A percentile compares a stretch with the other conserved stretches of the same genome.
Conservation (phyloP, 2,797 vertebrate genomes). For the Coccyzus lansbergi region DNA sequence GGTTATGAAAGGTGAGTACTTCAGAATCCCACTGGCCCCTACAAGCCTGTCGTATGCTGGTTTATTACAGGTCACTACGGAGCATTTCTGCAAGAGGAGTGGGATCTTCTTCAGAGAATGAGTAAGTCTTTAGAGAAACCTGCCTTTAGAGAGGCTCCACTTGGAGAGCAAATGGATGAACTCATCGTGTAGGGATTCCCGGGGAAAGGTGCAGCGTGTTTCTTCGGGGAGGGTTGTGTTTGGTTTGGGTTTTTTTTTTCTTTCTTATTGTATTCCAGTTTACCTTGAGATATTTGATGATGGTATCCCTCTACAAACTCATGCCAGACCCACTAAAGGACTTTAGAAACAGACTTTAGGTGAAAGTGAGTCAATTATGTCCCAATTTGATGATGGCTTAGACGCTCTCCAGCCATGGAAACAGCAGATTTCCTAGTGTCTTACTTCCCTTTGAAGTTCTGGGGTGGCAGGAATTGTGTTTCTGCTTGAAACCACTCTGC, state of each 20-base stretch:
- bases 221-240: neutral
- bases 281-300: neutral
- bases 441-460: neutral
- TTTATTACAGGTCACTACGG: constrained; percentile 89
- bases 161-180: neutral
- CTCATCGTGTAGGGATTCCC: neutral
- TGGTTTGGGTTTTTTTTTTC: neutral
- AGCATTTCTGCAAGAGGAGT: constrained; percentile 95
- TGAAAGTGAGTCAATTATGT: neutral
- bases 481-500: neutral
- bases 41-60: neutral
- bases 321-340: neutral
- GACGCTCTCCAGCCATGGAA: neutral
- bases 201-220: neutral
- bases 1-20: neutral
- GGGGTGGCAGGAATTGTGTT: neutral
- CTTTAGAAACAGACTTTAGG: neutral
- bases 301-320: neutral
- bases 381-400: neutral
- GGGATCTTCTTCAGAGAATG: constrained; percentile 94
- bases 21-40: neutral
- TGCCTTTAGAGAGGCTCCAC: neutral
- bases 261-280: neutral
- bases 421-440: neutral
- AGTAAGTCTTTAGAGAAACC: constrained; percentile 78